phyloP scores from a whole-genome alignment of 2,113 vertebrate genomes.

The Grammomys surdaster region DNA sequence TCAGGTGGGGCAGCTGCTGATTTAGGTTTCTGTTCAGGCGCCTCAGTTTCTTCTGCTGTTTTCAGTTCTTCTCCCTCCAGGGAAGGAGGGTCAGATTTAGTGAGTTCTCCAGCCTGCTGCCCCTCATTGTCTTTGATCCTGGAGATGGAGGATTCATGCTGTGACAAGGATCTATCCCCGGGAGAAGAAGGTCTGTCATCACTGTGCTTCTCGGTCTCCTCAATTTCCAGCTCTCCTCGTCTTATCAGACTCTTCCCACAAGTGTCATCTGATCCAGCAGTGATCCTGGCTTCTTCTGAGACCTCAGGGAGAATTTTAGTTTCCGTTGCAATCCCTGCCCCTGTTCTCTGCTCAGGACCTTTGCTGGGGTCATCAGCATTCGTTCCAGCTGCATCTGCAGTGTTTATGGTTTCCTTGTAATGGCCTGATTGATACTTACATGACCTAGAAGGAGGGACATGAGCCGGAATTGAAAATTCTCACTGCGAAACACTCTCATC shows the following conservation, averaged over 20 bases:
- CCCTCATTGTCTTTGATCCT: slow-evolving; percentile 14
- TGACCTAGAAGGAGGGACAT: slow-evolving; percentile 87
- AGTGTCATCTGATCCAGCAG: slow-evolving; percentile 29
- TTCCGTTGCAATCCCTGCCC: slow-evolving; percentile 52
- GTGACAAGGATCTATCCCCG: neutral
- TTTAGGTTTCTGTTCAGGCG: neutral
- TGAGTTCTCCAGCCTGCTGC: slow-evolving; percentile 39
- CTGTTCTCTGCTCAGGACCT: slow-evolving; percentile 1
- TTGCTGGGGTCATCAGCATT: slow-evolving; percentile 31
- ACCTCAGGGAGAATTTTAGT: neutral
- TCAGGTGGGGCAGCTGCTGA: slow-evolving; percentile 55
- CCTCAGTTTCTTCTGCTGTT: slow-evolving; percentile 21
- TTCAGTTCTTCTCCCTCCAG: slow-evolving; percentile 17
- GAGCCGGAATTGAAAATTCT: slow-evolving; percentile 54
- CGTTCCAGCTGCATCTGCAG: slow-evolving; percentile 54
- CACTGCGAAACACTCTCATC: slow-evolving; percentile 36
- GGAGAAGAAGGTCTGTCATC: neutral
- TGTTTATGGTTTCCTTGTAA: slow-evolving; percentile 78
- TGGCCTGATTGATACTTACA: slow-evolving; percentile 89
- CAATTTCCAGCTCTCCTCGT: slow-evolving; percentile 40
- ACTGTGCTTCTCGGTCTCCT: slow-evolving; percentile 63
- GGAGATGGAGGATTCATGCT: neutral
- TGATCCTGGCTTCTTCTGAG: neutral
- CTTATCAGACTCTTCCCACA: slow-evolving; percentile 64
- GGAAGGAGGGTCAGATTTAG: slow-evolving; percentile 44